phyloP scores from a whole-genome alignment of 2,888 invertebrate genomes.

The Andrena haemorrhoa region DNA sequence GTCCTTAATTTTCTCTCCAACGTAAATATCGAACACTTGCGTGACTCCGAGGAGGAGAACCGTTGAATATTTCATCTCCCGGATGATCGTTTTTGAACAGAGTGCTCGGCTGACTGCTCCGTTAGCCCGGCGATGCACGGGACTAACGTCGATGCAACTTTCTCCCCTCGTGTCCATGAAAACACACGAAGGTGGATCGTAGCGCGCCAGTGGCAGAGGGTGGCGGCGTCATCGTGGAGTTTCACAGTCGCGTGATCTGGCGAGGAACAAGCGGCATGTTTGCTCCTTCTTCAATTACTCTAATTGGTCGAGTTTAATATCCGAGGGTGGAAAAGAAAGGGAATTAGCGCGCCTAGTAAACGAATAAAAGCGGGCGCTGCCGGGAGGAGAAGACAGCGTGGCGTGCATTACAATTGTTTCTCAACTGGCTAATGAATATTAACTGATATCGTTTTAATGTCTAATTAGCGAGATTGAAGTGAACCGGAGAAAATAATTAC shows the following conservation, averaged over 20 bases:
- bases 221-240: constrained; percentile 4
- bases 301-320: constrained; percentile 58
- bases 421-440: constrained; percentile 31
- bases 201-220: constrained; percentile 30
- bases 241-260: constrained; percentile 36
- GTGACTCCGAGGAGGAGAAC: not conserved
- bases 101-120: not conserved
- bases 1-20: not conserved
- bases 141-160: not conserved
- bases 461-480: constrained; percentile 35
- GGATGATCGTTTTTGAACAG: not conserved
- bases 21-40: too few relatives aligned
- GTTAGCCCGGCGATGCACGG: not conserved
- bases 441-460: constrained; percentile 27
- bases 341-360: not conserved
- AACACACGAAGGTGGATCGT: constrained; percentile 19
- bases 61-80: not conserved
- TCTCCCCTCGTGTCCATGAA: not conserved
- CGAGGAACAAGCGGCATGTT: constrained; percentile 41
- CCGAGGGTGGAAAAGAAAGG: not conserved
- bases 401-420: constrained; percentile 27
- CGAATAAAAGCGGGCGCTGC: constrained; percentile 11
- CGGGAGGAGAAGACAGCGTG: not conserved
- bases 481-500: not conserved
- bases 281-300: constrained; percentile 56